These are phyloP conservation scores for Garra rufa DNA, from an alignment of 2,113 vertebrate genomes.

Conservation along the genomic window DNA sequence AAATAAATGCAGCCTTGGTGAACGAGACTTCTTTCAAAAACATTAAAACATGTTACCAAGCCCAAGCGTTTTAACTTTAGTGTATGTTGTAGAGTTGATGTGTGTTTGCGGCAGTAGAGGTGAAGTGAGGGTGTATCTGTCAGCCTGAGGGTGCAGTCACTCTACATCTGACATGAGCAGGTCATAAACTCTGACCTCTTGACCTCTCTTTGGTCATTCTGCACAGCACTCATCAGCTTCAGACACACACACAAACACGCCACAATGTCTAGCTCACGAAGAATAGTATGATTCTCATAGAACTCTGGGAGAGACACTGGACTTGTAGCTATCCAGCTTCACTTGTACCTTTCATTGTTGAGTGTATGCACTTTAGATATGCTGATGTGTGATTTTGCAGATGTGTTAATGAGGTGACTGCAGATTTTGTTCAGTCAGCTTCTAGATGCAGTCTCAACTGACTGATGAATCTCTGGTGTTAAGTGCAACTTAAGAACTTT, in stretches of 20 bases:
- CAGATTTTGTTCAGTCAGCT: constrained; percentile 38
- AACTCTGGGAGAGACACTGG: background rate
- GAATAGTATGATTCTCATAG: background rate
- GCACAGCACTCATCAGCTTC: constrained; percentile 38
- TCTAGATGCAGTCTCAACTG: constrained; percentile 35
- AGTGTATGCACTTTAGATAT: background rate
- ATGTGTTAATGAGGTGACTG: constrained; percentile 27
- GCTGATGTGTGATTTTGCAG: constrained; percentile 2
- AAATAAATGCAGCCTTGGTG: too few relatives aligned
- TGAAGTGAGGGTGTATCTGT: constrained; percentile 46
- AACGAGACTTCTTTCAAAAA: background rate
- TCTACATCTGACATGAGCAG: constrained; percentile 52
- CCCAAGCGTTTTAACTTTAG: background rate
- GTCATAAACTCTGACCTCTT: constrained; percentile 44
- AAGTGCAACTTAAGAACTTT: constrained; percentile 13
- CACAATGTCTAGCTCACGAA: background rate
- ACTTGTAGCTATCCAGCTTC: background rate
- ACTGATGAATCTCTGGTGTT: constrained; percentile 40
- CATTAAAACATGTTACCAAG: background rate
- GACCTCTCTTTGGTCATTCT: constrained; percentile 11
- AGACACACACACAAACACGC: constrained; percentile 2
- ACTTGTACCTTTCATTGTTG: background rate
- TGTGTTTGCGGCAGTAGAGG: constrained; percentile 15
- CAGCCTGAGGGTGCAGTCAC: constrained; percentile 45
- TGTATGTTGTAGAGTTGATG: constrained; percentile 1